Evolutionary conservation across 2,797 vertebrate species (phyloP).

Genomic region (Synanceia verrucosa): DNA sequence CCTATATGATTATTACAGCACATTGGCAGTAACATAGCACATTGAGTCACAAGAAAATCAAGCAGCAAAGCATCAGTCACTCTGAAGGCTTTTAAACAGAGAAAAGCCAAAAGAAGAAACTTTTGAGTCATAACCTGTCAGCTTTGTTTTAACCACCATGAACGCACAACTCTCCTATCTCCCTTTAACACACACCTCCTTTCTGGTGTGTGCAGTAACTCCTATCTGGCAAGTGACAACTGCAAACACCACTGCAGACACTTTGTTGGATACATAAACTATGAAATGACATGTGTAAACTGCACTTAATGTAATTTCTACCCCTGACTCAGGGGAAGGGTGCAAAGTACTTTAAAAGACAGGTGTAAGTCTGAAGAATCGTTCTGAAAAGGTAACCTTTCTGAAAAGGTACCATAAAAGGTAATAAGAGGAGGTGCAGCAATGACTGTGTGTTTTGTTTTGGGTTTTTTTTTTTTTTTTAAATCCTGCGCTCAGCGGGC

Average conservation of each 20-base stretch:
- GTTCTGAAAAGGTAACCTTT: constrained; percentile 10
- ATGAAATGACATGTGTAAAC: too few species aligned
- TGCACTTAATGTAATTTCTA: not conserved
- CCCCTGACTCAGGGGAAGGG: not conserved
- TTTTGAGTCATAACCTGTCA: not conserved
- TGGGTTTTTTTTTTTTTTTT: too few species aligned
- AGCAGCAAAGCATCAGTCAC: not conserved
- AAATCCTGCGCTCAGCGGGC: constrained; percentile 26
- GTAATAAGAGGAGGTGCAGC: constrained; percentile 22
- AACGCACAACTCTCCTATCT: not conserved
- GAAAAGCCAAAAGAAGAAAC: not conserved
- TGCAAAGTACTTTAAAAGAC: constrained; percentile 24
- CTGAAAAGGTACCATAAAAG: constrained; percentile 56
- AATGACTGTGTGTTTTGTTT: constrained; percentile 10
- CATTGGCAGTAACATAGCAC: not conserved
- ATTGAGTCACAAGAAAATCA: not conserved
- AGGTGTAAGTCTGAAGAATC: not conserved
- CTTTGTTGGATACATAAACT: not conserved
- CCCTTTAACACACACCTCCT: not conserved
- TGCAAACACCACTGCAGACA: constrained; percentile 7
- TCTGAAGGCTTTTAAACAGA: not conserved
- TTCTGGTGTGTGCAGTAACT: not conserved
- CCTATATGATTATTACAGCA: not conserved
- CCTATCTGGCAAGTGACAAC: not conserved
- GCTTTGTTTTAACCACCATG: not conserved